A percentile compares a stretch with the other conserved stretches of the same genome.
Conservation (phyloP, 2,888 invertebrate species). For the Xestoiulus laeticollis region DNA sequence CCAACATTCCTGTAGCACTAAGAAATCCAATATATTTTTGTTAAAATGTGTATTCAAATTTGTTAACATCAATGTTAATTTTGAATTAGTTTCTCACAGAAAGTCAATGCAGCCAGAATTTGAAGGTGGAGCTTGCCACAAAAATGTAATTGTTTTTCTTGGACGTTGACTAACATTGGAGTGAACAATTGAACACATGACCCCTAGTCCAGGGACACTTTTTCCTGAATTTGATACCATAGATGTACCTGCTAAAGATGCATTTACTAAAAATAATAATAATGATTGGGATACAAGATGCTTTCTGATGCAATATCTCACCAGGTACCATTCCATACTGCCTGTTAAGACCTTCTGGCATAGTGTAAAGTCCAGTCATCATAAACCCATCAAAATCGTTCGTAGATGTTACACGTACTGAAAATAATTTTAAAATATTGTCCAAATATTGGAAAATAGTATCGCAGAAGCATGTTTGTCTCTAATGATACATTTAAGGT, state of each 20-base stretch:
- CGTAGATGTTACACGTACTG: slow-evolving; percentile 63
- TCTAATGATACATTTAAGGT: no score
- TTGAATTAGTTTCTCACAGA: slow-evolving; percentile 60
- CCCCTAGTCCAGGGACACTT: slow-evolving; percentile 60
- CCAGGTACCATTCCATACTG: background rate
- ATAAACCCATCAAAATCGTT: slow-evolving; percentile 64
- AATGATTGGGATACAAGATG: background rate
- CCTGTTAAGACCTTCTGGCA: slow-evolving; percentile 60
- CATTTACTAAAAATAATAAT: background rate
- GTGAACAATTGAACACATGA: slow-evolving; percentile 63
- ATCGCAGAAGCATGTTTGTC: no score
- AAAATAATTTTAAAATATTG: no score
- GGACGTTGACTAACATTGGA: slow-evolving; percentile 61
- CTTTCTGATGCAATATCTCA: background rate
- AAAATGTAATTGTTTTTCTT: slow-evolving; percentile 61
- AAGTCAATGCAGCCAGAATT: slow-evolving; percentile 65
- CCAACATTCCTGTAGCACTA: slow-evolving; percentile 63
- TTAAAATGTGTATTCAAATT: background rate
- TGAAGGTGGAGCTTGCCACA: slow-evolving; percentile 63
- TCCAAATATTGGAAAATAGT: no score
- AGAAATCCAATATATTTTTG: background rate
- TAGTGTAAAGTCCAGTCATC: slow-evolving; percentile 63
- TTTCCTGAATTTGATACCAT: background rate
- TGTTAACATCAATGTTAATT: background rate
- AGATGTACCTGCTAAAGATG: background rate